These are phyloP conservation scores for Oreochromis aureus DNA, from an alignment of 2,113 vertebrate species.

Conservation along the genomic window DNA sequence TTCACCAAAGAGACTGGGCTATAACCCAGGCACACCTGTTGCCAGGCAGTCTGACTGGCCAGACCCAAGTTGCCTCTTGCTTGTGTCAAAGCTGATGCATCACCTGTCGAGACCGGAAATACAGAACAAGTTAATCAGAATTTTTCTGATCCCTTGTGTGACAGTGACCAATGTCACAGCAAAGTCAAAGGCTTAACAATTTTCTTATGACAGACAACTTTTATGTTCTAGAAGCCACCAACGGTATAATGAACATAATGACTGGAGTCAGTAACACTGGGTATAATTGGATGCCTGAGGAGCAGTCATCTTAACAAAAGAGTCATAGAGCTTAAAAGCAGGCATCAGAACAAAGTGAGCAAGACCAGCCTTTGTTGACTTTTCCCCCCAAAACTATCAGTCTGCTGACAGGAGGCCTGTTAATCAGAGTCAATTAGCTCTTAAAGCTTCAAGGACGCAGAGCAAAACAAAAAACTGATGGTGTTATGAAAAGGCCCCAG, in stretches of 20 bases:
- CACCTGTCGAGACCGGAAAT: background rate
- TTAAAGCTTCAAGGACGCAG: background rate
- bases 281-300: background rate
- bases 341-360: background rate
- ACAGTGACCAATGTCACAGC: background rate
- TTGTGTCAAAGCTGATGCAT: background rate
- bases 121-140: background rate
- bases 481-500: background rate
- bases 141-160: background rate
- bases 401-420: background rate
- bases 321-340: background rate
- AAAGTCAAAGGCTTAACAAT: background rate
- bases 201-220: background rate
- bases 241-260: background rate
- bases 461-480: background rate
- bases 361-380: background rate
- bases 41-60: background rate
- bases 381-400: background rate
- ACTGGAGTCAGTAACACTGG: background rate
- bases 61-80: background rate
- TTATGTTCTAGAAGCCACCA: background rate
- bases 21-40: background rate
- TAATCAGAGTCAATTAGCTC: conserved; percentile 1
- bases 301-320: background rate
- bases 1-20: background rate